A percentile compares a stretch with the other conserved stretches of the same genome.
Evolutionary conservation across 2,113 vertebrate species (phyloP).

Genomic region (Uria aalge): DNA sequence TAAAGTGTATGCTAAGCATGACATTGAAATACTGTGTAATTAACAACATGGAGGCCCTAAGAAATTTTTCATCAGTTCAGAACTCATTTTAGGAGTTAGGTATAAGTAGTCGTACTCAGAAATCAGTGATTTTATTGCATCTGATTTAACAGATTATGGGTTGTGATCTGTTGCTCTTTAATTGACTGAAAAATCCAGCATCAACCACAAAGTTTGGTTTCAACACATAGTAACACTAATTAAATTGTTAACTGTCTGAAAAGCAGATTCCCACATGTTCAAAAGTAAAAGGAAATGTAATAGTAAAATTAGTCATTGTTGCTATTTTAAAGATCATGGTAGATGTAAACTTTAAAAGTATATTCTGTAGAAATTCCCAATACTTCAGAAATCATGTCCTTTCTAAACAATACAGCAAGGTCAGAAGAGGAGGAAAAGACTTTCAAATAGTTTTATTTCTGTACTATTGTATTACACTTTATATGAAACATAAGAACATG

Average conservation of each 20-base stretch:
- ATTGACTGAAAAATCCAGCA: background rate
- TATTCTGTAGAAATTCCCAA: background rate
- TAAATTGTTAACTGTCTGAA: background rate
- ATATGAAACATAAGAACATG: background rate
- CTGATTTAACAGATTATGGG: background rate
- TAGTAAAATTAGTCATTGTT: background rate
- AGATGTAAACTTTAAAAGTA: background rate
- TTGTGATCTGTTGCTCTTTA: background rate
- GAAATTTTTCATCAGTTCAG: conserved; percentile 7
- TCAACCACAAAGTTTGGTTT: background rate
- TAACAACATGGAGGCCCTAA: background rate
- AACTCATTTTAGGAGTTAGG: background rate
- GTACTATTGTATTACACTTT: background rate
- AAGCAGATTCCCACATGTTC: background rate
- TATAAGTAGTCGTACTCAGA: background rate
- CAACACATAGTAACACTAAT: background rate
- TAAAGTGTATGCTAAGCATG: background rate
- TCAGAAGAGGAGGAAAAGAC: background rate
- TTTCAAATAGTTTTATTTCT: background rate
- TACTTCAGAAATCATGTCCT: background rate
- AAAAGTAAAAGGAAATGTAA: background rate
- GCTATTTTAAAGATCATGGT: background rate
- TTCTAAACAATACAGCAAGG: background rate
- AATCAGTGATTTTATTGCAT: background rate
- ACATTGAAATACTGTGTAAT: background rate